Evolutionary conservation across 2,113 vertebrate genomes (phyloP).

Genomic region (Epinephelus moara): DNA sequence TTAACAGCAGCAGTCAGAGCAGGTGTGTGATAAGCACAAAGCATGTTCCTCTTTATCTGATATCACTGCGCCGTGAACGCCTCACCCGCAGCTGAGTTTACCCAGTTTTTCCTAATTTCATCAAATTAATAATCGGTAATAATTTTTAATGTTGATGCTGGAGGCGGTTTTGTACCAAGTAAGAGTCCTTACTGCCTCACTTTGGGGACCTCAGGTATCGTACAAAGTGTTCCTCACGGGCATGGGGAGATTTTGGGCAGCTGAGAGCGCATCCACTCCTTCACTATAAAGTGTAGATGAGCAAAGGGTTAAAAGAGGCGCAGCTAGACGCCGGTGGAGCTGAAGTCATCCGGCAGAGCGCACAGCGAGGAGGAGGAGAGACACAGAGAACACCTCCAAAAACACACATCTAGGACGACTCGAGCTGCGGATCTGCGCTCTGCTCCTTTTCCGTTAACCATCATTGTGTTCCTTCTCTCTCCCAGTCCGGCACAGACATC

Average conservation of each 20-base stretch:
- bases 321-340: conserved; percentile 72
- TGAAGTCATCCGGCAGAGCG: conserved; percentile 77
- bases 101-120: neutral
- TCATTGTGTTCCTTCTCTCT: neutral
- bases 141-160: neutral
- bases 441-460: neutral
- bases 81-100: too few relatives aligned
- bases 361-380: conserved; percentile 61
- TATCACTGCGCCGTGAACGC: neutral
- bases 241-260: neutral
- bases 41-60: neutral
- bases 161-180: neutral
- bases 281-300: conserved; percentile 15
- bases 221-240: neutral
- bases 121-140: neutral
- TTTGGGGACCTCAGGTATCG: neutral
- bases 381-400: conserved; percentile 57
- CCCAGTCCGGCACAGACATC: neutral
- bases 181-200: neutral
- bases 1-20: conserved; percentile 19
- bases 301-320: conserved; percentile 84
- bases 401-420: conserved; percentile 32
- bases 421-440: conserved; percentile 16
- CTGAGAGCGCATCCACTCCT: neutral
- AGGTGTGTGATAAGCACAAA: conserved; percentile 19